These are phyloP conservation scores for Oeneis ivallda DNA, from an alignment of 2,888 invertebrate genomes.

Conservation along the genomic window DNA sequence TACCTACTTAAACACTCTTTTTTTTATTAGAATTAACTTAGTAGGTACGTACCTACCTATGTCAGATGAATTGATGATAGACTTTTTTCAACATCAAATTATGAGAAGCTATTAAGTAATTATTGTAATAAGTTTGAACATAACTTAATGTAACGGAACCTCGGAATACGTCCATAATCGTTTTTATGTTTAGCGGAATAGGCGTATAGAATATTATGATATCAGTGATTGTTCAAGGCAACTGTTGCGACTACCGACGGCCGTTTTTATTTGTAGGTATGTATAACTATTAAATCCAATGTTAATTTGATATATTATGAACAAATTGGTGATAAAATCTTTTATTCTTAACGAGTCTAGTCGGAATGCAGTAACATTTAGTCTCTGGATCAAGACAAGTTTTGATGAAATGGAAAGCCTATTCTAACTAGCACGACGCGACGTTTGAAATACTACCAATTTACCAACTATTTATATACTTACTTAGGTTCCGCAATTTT, in stretches of 20 bases:
- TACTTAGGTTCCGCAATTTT: too few relatives aligned
- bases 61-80: background rate
- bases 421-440: too few relatives aligned
- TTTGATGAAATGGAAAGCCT: too few relatives aligned
- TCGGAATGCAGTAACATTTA: background rate
- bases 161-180: constrained; percentile 61
- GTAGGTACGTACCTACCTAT: background rate
- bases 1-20: background rate
- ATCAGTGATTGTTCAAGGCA: constrained; percentile 32
- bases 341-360: constrained; percentile 8
- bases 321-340: constrained; percentile 19
- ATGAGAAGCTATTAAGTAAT: constrained; percentile 69
- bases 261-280: too few relatives aligned
- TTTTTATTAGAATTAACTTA: background rate
- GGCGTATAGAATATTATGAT: constrained; percentile 22
- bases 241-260: constrained; percentile 24
- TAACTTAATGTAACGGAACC: constrained; percentile 61
- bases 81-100: constrained; percentile 49
- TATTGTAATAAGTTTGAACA: constrained; percentile 62
- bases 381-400: background rate
- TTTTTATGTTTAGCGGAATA: constrained; percentile 28
- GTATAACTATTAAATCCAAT: constrained; percentile 27
- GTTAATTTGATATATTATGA: constrained; percentile 24
- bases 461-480: too few relatives aligned
- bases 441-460: too few relatives aligned